These are phyloP conservation scores for Xestia xanthographa DNA, from an alignment of 2,888 invertebrate genomes.

Conservation along the genomic window DNA sequence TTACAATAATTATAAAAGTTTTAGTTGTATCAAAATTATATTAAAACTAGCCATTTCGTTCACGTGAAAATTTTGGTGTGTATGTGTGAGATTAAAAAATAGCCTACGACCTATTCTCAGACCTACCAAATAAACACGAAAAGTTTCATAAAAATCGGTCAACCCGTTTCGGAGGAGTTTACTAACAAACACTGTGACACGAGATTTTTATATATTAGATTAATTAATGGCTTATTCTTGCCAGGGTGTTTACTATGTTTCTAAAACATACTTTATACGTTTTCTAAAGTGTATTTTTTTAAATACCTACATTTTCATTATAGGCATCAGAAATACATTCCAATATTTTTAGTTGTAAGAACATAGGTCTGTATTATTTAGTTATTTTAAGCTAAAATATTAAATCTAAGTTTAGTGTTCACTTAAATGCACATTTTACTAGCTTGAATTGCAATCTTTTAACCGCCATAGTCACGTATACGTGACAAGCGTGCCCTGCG, in stretches of 20 bases:
- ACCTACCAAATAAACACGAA: no score
- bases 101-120: no score
- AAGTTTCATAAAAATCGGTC: no score
- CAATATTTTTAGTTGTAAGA: background rate
- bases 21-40: background rate
- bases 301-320: background rate
- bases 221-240: background rate
- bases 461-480: no score
- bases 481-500: no score
- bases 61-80: no score
- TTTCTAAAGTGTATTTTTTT: background rate
- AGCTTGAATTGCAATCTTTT: background rate
- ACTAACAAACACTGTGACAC: no score
- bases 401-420: background rate
- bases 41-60: background rate
- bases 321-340: background rate
- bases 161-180: no score
- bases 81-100: no score
- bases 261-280: background rate
- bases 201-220: no score
- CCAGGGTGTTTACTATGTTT: background rate
- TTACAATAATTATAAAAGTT: background rate
- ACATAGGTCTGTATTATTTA: conserved; percentile 48
- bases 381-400: conserved; percentile 14
- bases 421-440: conserved; percentile 9